A percentile compares a stretch with the other conserved stretches of the same genome.
These are phyloP conservation scores for Aricia agestis DNA, from an alignment of 1,140 invertebrate species.

Conservation along the genomic window DNA sequence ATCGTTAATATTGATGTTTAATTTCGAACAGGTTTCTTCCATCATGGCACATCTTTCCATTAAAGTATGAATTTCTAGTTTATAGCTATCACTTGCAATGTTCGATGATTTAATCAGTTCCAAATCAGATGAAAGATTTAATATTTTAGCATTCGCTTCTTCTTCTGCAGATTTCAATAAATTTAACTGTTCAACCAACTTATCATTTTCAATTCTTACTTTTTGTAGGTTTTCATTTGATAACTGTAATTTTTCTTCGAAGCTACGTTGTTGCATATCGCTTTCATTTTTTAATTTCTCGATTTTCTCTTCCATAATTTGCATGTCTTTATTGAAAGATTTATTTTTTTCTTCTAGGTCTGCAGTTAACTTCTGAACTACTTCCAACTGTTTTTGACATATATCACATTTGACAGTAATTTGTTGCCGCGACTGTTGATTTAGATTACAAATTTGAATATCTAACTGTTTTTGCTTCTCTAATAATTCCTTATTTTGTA, in stretches of 20 bases:
- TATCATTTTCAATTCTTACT: constrained; percentile 27
- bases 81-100: constrained; percentile 14
- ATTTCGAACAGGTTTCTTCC: constrained; percentile 60
- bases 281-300: constrained; percentile 31
- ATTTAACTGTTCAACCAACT: constrained; percentile 34
- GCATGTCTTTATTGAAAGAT: constrained; percentile 46
- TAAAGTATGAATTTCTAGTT: constrained; percentile 49
- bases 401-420: constrained; percentile 29
- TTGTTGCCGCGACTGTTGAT: constrained; percentile 25
- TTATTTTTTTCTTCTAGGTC: constrained; percentile 46
- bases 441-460: constrained; percentile 26
- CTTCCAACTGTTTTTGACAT: constrained; percentile 29
- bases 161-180: constrained; percentile 27
- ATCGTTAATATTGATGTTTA: constrained; percentile 49
- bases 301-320: constrained; percentile 38
- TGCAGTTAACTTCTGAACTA: constrained; percentile 29
- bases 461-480: constrained; percentile 18
- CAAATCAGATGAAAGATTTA: constrained; percentile 34
- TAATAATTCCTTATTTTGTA: constrained; percentile 51
- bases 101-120: constrained; percentile 27
- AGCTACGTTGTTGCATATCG: constrained; percentile 27
- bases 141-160: constrained; percentile 33
- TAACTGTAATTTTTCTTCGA: constrained; percentile 28
- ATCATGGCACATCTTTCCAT: constrained; percentile 60
- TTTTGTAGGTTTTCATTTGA: constrained; percentile 34